Conservation (phyloP, 2,888 invertebrate genomes). For the Epirrita christyi region DNA sequence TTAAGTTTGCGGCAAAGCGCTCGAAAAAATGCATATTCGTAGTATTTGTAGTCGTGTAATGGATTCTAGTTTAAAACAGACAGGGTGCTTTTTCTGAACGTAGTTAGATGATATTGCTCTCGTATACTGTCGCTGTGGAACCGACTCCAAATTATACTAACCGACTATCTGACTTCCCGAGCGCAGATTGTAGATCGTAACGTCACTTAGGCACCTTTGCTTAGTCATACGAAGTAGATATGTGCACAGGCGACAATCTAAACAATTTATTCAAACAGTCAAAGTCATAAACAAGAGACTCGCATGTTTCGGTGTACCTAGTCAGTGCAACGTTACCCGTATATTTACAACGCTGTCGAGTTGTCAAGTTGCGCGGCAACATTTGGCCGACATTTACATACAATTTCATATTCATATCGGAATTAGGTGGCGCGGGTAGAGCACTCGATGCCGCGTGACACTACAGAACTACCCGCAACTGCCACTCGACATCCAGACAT, state of each 20-base stretch:
- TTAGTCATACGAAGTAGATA: conserved; percentile 41
- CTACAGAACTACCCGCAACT: conserved; percentile 49
- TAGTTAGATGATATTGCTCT: conserved; percentile 76
- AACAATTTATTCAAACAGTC: conserved; percentile 71
- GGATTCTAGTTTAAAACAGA: conserved; percentile 79
- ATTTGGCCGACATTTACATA: conserved; percentile 77
- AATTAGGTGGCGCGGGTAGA: conserved; percentile 66
- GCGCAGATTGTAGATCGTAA: conserved; percentile 46
- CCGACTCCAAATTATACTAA: conserved; percentile 57
- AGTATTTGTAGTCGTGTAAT: conserved; percentile 74
- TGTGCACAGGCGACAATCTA: conserved; percentile 60
- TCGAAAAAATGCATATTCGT: conserved; percentile 73
- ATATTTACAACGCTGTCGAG: conserved; percentile 74
- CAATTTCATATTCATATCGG: conserved; percentile 80
- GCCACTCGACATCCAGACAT: conserved; percentile 42
- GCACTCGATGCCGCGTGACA: conserved; percentile 50
- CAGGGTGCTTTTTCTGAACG: conserved; percentile 67
- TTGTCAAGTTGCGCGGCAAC: conserved; percentile 73
- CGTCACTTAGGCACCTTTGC: conserved; percentile 49
- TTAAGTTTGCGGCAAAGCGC: conserved; percentile 67
- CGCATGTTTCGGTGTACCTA: conserved; percentile 69
- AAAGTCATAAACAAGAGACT: conserved; percentile 65
- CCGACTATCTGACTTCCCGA: conserved; percentile 51
- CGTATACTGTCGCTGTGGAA: conserved; percentile 64
- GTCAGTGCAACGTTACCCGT: conserved; percentile 66